Conservation (phyloP, 2,113 vertebrate species). For the Hippocampus mohnikei region DNA sequence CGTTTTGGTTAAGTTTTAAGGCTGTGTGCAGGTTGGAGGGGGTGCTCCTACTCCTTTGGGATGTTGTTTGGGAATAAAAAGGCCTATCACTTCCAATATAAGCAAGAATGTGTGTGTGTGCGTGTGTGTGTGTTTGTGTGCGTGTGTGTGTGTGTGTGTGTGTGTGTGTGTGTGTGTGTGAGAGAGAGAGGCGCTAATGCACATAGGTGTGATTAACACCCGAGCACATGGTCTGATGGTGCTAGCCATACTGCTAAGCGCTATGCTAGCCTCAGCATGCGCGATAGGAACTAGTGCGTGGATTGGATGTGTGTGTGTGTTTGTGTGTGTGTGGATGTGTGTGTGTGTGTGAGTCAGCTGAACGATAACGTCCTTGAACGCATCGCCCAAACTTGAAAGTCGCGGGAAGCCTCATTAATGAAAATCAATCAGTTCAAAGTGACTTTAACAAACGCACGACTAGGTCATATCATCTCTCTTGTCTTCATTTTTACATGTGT, state of each 20-base stretch:
- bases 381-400: constrained; percentile 17
- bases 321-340: constrained; percentile 1
- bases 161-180: constrained; percentile 4
- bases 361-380: constrained; percentile 29
- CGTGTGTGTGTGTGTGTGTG: background rate
- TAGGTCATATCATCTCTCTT: constrained; percentile 2
- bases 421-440: constrained; percentile 5
- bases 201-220: constrained; percentile 68
- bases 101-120: background rate
- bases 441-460: background rate
- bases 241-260: constrained; percentile 46
- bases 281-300: background rate
- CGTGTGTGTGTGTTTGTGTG: background rate
- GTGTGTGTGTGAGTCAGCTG: background rate
- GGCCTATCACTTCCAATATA: constrained; percentile 19
- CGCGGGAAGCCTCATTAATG: constrained; percentile 4
- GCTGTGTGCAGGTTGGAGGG: background rate
- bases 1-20: background rate
- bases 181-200: constrained; percentile 52
- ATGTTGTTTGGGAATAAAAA: constrained; percentile 48
- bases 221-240: constrained; percentile 52
- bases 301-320: constrained; percentile 3
- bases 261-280: constrained; percentile 10
- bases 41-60: background rate
- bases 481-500: background rate